Percentiles rank a stretch among this genome's conserved stretches.
These are phyloP conservation scores for Nyctibius grandis DNA, from an alignment of 2,797 vertebrate species.

Conservation along the genomic window DNA sequence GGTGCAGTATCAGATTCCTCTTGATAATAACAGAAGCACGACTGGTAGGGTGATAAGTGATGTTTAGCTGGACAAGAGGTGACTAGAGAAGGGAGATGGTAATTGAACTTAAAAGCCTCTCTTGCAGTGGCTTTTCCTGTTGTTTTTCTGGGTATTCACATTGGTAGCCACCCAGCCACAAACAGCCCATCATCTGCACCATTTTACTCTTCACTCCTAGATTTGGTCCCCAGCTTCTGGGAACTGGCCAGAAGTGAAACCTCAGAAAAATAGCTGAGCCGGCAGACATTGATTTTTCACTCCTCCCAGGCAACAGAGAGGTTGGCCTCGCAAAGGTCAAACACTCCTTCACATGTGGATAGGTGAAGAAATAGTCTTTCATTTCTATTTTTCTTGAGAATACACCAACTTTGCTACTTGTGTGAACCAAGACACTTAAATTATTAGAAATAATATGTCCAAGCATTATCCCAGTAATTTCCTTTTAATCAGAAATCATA, in stretches of 20 bases:
- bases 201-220: background rate
- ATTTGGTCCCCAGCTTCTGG: background rate
- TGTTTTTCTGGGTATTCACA: background rate
- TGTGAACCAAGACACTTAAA: background rate
- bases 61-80: background rate
- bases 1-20: background rate
- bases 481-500: background rate
- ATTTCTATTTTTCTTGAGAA: background rate
- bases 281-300: background rate
- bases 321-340: background rate
- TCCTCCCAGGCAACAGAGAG: background rate
- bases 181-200: background rate
- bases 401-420: background rate
- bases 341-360: background rate
- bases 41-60: background rate
- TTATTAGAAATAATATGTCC: background rate
- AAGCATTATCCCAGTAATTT: background rate
- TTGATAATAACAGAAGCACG: background rate
- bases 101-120: background rate
- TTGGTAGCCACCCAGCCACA: background rate
- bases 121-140: background rate
- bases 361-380: background rate
- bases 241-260: background rate
- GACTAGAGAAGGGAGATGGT: background rate
- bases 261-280: background rate